Percentiles rank a stretch among this genome's conserved stretches.
Conservation (phyloP, 2,113 vertebrate genomes). For the Cyphomyrus plagiostoma region DNA sequence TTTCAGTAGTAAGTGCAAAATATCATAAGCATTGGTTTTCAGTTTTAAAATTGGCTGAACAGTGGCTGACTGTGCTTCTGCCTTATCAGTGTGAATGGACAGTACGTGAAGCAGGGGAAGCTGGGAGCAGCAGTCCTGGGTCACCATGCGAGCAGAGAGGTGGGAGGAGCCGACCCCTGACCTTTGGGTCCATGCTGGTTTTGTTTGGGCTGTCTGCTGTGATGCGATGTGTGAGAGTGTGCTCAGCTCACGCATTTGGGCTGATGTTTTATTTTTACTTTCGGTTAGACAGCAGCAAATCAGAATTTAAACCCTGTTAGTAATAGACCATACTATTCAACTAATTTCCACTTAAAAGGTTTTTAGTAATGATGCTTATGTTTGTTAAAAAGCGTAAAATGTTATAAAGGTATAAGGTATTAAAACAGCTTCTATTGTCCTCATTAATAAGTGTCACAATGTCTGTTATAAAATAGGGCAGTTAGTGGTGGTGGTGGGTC, state of each 20-base stretch:
- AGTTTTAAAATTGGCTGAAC: not conserved
- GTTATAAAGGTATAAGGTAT: not conserved
- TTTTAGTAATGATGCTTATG: not conserved
- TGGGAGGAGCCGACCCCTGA: conserved; percentile 37
- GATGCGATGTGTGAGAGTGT: not conserved
- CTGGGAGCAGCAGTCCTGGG: conserved; percentile 88
- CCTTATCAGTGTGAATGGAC: conserved; percentile 71
- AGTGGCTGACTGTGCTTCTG: conserved; percentile 36
- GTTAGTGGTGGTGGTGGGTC: not conserved
- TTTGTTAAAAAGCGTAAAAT: not conserved
- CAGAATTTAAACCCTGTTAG: not conserved
- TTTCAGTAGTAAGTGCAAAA: conserved; percentile 78
- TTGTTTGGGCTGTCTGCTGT: not conserved
- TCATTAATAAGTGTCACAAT: not conserved
- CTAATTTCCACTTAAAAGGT: not conserved
- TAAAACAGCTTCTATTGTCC: not conserved
- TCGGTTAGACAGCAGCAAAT: not conserved
- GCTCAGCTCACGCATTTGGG: not conserved
- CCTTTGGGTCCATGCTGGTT: not conserved
- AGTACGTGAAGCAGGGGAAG: conserved; percentile 91
- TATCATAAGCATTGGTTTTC: not conserved
- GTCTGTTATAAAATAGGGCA: not conserved
- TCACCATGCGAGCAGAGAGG: conserved; percentile 77
- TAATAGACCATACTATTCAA: no score
- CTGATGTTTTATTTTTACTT: not conserved